Base-by-base conservation (phyloP, 1,140 invertebrate species). In the Ridgeia piscesae region DNA sequence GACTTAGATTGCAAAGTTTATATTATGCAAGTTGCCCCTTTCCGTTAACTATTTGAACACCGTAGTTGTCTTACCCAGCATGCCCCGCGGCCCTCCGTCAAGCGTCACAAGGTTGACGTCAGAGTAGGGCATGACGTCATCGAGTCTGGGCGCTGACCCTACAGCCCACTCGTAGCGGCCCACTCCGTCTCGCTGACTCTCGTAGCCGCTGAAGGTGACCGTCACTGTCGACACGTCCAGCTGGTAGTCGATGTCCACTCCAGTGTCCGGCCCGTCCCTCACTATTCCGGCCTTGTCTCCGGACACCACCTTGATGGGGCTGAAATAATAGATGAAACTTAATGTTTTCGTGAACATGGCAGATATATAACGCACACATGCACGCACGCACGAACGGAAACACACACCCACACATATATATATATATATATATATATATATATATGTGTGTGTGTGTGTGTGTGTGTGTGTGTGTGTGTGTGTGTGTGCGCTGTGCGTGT, bases 201-300 rank as follows among this genome's bases (percentile, higher is more conserved):
- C 58, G 27, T 14, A 77, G 2, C 58, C 58, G 58, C 58, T 77
- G 58, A 77, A 77, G 58, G 58, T 77, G 17, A 77, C 58, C 0
- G 58, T 77, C 58, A 77, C 58, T 4, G 58, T 77, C 27, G 58
- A 77, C 58, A 77, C 11, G 58, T 77, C 58, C 58, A 77, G 58
- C 17, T 77, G 58, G 58, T 77, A 77, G 58, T 77, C 58, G 58
- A 77, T 77, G 58, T 77, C 58, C 58, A 77, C 58, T 17, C 17
- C 9, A 35, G 34, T 90, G 89, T 90, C n/a, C 34, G 89, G 89
- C 17, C 89, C 89, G 35, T 90, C 89, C 21, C 89, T 90, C 34
- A 90, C 89, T 4, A 90, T n/a, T 17, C 89, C 89, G 8, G 34
- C 89, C 89, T 31, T n/a, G 89, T 90, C 89, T 35, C 35, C 89